These are phyloP conservation scores for Rhincodon typus DNA, from an alignment of 2,797 vertebrate species.

Conservation along the genomic window DNA sequence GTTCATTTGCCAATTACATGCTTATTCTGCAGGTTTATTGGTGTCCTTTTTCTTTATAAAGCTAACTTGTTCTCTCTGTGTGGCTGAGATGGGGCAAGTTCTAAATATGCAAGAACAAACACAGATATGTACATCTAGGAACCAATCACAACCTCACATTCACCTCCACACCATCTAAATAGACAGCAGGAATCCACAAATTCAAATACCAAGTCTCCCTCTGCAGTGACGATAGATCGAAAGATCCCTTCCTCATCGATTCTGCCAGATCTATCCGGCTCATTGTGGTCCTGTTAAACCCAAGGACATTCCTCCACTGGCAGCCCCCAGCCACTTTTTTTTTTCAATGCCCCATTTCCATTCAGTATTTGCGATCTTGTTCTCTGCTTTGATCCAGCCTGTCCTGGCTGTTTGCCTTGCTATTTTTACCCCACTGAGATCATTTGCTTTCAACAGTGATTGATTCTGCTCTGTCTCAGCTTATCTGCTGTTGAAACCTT, in stretches of 20 bases:
- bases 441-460: neutral
- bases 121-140: neutral
- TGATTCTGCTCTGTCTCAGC: neutral
- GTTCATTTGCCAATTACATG: neutral
- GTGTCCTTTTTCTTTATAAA: neutral
- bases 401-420: too few relatives aligned
- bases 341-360: neutral
- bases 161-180: neutral
- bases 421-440: too few relatives aligned
- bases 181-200: neutral
- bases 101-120: neutral
- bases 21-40: neutral
- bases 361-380: neutral
- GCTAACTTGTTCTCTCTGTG: neutral
- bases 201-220: neutral
- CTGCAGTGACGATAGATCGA: neutral
- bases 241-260: neutral
- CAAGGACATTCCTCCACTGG: neutral
- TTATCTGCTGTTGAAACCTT: neutral
- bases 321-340: neutral
- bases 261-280: neutral
- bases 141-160: neutral
- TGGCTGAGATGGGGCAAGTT: neutral
- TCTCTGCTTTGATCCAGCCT: neutral
- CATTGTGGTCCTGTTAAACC: neutral